Conservation (phyloP, 2,797 vertebrate genomes). For the Rhinophrynus dorsalis region DNA sequence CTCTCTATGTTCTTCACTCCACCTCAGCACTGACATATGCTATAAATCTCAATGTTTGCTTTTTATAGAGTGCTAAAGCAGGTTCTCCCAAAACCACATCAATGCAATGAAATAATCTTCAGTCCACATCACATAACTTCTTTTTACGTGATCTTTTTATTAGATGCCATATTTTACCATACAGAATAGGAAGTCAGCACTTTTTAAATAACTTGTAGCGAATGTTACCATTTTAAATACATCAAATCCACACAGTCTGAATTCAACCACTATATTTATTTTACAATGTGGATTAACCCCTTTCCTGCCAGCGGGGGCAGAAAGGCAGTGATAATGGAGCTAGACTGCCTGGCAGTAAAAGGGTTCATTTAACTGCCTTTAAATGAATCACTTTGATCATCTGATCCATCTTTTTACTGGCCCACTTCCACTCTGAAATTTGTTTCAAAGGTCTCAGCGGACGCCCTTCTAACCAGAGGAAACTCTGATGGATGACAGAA, state of each 20-base stretch:
- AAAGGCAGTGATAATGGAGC: too few species aligned
- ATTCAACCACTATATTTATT: background rate
- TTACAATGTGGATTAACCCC: background rate
- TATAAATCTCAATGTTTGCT: too few species aligned
- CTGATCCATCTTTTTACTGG: slow-evolving; percentile 34
- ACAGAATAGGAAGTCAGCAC: too few species aligned
- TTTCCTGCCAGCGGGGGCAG: background rate
- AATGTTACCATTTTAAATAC: background rate
- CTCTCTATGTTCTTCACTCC: too few species aligned
- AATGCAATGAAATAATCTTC: too few species aligned
- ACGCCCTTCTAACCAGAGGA: slow-evolving; percentile 26
- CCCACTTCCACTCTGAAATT: slow-evolving; percentile 16
- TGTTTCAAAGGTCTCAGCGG: slow-evolving; percentile 11
- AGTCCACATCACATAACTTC: too few species aligned
- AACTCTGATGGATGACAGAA: slow-evolving; percentile 38
- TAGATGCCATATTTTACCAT: too few species aligned
- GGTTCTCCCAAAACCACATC: too few species aligned
- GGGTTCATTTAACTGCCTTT: slow-evolving; percentile 13
- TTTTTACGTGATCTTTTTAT: too few species aligned
- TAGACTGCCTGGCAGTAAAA: background rate
- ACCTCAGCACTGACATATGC: too few species aligned
- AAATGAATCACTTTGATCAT: slow-evolving; percentile 32
- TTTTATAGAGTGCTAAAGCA: too few species aligned
- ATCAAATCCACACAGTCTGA: background rate
- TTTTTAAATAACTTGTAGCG: background rate